Evolutionary conservation across 2,113 vertebrate genomes (phyloP).

Genomic region (Paramormyrops kingsleyae): DNA sequence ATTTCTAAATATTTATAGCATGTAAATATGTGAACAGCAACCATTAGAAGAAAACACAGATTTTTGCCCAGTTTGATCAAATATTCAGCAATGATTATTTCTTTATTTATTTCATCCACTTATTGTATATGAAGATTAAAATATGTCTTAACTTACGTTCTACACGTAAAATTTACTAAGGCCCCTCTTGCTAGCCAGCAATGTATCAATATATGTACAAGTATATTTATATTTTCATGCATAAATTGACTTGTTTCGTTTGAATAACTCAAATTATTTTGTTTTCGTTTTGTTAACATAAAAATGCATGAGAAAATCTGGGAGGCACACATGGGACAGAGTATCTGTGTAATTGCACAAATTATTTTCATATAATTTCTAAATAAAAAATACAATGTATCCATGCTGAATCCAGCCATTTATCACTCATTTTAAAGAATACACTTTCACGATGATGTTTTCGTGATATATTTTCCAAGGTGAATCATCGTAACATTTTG

Average conservation of each 20-base stretch:
- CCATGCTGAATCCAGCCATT: not conserved
- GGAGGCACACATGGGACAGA: not conserved
- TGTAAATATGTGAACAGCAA: conserved; percentile 53
- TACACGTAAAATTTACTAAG: not conserved
- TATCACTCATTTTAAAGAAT: not conserved
- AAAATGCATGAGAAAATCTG: not conserved
- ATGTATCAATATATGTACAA: not conserved
- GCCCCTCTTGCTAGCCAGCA: not conserved
- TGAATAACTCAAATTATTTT: not conserved
- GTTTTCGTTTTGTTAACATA: not conserved
- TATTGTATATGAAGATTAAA: not conserved
- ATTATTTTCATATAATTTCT: not conserved
- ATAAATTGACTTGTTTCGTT: not conserved
- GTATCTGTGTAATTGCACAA: not conserved
- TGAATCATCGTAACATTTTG: not conserved
- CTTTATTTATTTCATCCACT: not conserved
- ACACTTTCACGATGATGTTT: not conserved
- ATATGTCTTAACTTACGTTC: not conserved
- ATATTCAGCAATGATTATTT: conserved; percentile 35
- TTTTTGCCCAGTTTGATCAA: conserved; percentile 57
- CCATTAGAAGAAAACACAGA: conserved; percentile 61
- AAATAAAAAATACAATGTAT: not conserved
- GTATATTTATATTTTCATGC: not conserved
- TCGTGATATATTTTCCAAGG: not conserved
- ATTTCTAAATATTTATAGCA: conserved; percentile 46